Conservation (phyloP, 2,797 vertebrate genomes). For the Ctenochaetus hawaiiensis region DNA sequence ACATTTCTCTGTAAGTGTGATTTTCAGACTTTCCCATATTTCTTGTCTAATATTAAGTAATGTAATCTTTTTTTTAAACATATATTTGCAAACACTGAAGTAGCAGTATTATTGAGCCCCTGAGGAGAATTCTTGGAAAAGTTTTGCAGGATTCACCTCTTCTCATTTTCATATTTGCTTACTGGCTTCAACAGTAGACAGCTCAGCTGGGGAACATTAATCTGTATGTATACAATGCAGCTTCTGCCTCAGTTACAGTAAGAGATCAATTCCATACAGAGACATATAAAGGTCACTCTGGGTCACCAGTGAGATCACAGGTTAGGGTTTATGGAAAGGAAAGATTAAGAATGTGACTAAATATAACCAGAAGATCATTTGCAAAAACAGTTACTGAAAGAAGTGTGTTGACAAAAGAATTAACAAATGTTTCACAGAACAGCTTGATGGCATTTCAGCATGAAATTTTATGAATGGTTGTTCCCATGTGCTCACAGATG, state of each 20-base stretch:
- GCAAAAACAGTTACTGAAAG: background rate
- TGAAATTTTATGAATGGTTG: background rate
- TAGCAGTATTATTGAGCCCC: constrained; percentile 29
- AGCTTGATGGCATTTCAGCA: constrained; percentile 27
- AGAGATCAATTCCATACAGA: constrained; percentile 6
- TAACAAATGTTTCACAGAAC: constrained; percentile 18
- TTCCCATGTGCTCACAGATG: background rate
- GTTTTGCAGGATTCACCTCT: constrained; percentile 58
- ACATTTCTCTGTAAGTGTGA: constrained; percentile 21
- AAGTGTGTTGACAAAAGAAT: background rate
- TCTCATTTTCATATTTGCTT: constrained; percentile 55
- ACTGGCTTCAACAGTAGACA: constrained; percentile 32
- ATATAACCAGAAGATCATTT: constrained; percentile 27
- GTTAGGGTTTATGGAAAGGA: constrained; percentile 13
- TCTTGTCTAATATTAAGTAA: constrained; percentile 46
- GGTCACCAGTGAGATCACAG: background rate
- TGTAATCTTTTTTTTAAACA: background rate
- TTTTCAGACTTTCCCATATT: constrained; percentile 34
- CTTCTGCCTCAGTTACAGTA: constrained; percentile 43
- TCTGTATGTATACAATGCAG: constrained; percentile 52
- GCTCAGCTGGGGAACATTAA: constrained; percentile 47
- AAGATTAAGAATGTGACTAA: background rate
- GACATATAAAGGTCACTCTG: constrained; percentile 33
- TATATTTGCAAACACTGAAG: constrained; percentile 15
- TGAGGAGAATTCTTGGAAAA: constrained; percentile 34